A percentile compares a stretch with the other conserved stretches of the same genome.
phyloP scores from a whole-genome alignment of 2,888 invertebrate genomes.

The Chrysolina americana region DNA sequence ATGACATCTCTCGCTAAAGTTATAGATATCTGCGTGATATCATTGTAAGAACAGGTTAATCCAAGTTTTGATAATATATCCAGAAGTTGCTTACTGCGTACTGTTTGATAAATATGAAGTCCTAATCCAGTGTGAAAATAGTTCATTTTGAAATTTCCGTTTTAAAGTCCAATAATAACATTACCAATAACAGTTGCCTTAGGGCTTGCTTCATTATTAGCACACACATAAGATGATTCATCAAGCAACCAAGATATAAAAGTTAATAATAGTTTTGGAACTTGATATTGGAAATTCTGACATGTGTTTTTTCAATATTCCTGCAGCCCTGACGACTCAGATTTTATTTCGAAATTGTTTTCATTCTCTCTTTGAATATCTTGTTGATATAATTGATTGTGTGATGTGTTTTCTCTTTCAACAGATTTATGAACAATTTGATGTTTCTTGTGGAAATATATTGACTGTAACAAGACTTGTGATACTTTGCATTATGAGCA shows the following conservation, averaged over 20 bases:
- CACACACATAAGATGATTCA: too few species aligned
- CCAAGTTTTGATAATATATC: conserved; percentile 35
- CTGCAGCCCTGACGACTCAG: too few species aligned
- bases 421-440: conserved; percentile 13
- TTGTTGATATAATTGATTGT: conserved; percentile 10
- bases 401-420: neutral
- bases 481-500: conserved; percentile 45
- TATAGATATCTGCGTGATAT: conserved; percentile 39
- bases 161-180: too few species aligned
- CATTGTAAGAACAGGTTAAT: conserved; percentile 41
- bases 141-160: too few species aligned
- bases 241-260: too few species aligned
- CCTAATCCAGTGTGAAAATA: conserved; percentile 44
- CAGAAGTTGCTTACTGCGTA: conserved; percentile 44
- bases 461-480: conserved; percentile 40
- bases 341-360: too few species aligned
- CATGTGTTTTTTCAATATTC: too few species aligned
- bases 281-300: too few species aligned
- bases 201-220: too few species aligned
- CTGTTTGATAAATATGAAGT: conserved; percentile 42
- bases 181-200: too few species aligned
- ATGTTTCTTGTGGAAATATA: conserved; percentile 37
- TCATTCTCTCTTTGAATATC: conserved; percentile 30
- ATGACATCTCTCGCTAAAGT: conserved; percentile 37
- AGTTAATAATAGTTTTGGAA: too few species aligned